phyloP scores from a whole-genome alignment of 2,797 vertebrate species.

The Caiman crocodilus region DNA sequence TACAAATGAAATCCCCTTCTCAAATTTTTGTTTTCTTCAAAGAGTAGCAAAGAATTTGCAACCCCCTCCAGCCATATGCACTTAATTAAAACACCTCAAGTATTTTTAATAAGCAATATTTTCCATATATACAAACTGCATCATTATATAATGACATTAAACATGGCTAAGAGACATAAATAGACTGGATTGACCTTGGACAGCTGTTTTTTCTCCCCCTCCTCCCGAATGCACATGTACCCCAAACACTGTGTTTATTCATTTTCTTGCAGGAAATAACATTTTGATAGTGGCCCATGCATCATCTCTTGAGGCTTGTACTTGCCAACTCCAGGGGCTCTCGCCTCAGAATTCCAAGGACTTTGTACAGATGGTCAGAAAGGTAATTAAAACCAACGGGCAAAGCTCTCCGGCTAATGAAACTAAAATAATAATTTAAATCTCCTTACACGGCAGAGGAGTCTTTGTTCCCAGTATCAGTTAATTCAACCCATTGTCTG shows the following conservation, averaged over 20 bases:
- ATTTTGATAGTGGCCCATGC: conserved; percentile 98
- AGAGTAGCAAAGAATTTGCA: neutral
- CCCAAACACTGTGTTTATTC: accelerated
- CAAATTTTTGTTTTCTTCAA: conserved; percentile 5
- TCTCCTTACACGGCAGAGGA: neutral
- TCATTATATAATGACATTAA: accelerated
- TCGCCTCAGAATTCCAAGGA: conserved; percentile 97
- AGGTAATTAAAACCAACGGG: conserved; percentile 82
- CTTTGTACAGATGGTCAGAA: conserved; percentile 98
- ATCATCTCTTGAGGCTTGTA: conserved; percentile 97
- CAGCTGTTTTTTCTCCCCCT: accelerated
- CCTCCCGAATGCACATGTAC: neutral
- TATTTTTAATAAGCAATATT: accelerated
- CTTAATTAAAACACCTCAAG: neutral
- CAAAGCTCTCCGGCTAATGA: neutral
- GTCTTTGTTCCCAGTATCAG: accelerated
- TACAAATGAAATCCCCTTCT: neutral
- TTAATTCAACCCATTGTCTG: neutral
- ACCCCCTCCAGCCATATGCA: neutral
- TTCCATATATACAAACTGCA: accelerated
- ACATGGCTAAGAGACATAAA: accelerated
- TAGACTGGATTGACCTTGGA: neutral
- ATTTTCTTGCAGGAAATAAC: conserved; percentile 88
- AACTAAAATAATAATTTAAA: accelerated
- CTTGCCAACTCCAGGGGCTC: conserved; percentile 96